Evolutionary conservation across 1,140 invertebrate genomes (phyloP).

Genomic region (Drosophila sucinea): DNA sequence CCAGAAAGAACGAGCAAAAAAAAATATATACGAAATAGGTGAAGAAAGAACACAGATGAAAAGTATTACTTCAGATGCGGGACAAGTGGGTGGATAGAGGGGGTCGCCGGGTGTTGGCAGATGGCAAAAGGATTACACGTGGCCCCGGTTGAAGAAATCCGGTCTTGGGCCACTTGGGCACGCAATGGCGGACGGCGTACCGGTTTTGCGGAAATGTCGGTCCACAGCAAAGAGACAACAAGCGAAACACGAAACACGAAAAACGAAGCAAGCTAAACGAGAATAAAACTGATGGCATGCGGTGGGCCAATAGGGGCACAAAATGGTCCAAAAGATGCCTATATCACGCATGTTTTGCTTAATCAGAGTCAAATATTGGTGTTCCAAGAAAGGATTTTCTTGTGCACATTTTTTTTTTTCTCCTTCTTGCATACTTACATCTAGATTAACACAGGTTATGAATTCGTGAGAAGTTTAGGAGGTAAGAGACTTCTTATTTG

Average conservation of each 20-base stretch:
- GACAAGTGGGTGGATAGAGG: slow-evolving; percentile 22
- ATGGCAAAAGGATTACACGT: slow-evolving; percentile 69
- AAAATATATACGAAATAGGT: slow-evolving; percentile 1
- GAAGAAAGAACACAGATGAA: slow-evolving; percentile 12
- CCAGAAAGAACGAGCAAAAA: slow-evolving; percentile 29
- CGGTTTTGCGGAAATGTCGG: slow-evolving; percentile 58
- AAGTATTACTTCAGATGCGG: slow-evolving; percentile 5
- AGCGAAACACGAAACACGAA: background rate
- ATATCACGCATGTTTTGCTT: slow-evolving; percentile 37
- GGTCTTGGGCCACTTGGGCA: slow-evolving; percentile 65
- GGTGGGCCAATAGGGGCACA: background rate
- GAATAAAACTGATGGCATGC: slow-evolving; percentile 1
- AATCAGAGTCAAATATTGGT: slow-evolving; percentile 19
- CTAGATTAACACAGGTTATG: background rate
- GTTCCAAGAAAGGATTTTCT: slow-evolving; percentile 8
- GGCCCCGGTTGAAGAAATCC: slow-evolving; percentile 51
- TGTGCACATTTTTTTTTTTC: background rate
- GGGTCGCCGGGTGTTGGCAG: slow-evolving; percentile 21
- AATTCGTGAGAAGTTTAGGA: background rate
- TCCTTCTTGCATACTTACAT: background rate
- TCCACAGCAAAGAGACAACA: slow-evolving; percentile 50
- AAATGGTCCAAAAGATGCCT: background rate
- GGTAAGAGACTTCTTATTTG: background rate
- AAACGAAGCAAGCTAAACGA: background rate
- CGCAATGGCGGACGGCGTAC: slow-evolving; percentile 55